phyloP scores from a whole-genome alignment of 2,797 vertebrate species.

The Eupleurogrammus muticus region DNA sequence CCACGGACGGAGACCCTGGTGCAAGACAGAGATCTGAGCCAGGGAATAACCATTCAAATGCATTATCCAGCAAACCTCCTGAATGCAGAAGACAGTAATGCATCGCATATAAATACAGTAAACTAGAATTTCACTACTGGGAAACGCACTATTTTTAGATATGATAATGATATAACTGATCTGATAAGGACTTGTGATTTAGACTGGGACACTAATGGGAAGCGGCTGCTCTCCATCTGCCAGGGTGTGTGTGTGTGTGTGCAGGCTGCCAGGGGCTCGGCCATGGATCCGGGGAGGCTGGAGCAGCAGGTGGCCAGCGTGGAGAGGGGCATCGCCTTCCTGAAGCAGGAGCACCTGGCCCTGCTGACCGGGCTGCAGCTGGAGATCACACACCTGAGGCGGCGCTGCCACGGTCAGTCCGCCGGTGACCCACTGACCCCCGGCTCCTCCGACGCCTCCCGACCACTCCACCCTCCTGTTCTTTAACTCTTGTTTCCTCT shows the following conservation, averaged over 20 bases:
- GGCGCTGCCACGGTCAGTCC: conserved; percentile 91
- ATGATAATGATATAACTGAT: background rate
- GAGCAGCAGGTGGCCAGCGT: conserved; percentile 95
- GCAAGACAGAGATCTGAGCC: no score
- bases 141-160: background rate
- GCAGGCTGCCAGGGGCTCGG: conserved; percentile 59
- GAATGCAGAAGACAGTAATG: conserved; percentile 3
- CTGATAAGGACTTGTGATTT: background rate
- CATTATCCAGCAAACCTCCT: background rate
- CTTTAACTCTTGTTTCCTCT: background rate
- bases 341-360: conserved; percentile 93
- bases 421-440: background rate
- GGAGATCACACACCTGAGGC: conserved; percentile 93
- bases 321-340: conserved; percentile 91
- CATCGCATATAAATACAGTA: background rate
- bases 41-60: background rate
- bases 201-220: background rate
- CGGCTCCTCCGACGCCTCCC: background rate
- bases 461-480: background rate
- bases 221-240: background rate
- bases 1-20: conserved; percentile 30
- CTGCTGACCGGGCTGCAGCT: conserved; percentile 91
- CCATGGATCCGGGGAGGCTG: conserved; percentile 92
- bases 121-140: background rate
- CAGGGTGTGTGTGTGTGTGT: conserved; percentile 23